Base-by-base conservation (phyloP, 1,140 invertebrate genomes). In the Cotesia chilonis region DNA sequence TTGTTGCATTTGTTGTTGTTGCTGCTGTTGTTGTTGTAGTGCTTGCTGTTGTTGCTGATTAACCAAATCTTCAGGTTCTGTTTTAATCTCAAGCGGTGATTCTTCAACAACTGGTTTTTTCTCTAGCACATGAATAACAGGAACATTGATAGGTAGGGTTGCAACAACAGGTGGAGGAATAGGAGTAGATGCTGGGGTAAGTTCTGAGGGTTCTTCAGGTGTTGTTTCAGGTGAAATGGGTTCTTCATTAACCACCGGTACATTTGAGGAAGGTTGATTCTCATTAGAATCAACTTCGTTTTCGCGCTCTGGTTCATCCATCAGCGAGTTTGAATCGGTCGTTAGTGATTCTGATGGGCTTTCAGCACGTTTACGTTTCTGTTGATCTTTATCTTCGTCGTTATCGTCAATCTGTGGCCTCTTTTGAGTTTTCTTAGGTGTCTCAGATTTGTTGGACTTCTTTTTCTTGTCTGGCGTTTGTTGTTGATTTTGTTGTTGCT, bases 291-390 rank as follows among this genome's bases (percentile, higher is more conserved):
- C 82, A 10, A 78, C 79, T 72, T 87, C 86, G 59, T 79, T 76
- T 63, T 87, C 86, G 3, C 86, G 78, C 78, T 94, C 93, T 6
- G 88, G 90, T 78, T 94, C 93, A 82, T 95, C 93, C 84, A 93
- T 91, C 36, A 92, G 90, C 20, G 92, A 91, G 76, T 92, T 93
- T 68, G 92, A 94, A 79, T 95, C 94, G 60, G 93, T 93, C 28
- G 93, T 94, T 59, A 94, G 88, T 79, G 93, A 95, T 81, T 93
- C 92, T 17, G 92, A 91, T 9, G 94, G 94, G 85, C 93, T 95
- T 73, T 92, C 90, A 20, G 89, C 86, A 14, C 92, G 83, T 75
- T 93, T 92, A 68, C 91, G 89, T 82, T 93, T 93, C 80, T 94
- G 94, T 78, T 93, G 92, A 54, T 89, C 90, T 66, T 89, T 88